A percentile compares a stretch with the other conserved stretches of the same genome.
phyloP scores from a whole-genome alignment of 2,113 vertebrate genomes.

The Electrona antarctica region DNA sequence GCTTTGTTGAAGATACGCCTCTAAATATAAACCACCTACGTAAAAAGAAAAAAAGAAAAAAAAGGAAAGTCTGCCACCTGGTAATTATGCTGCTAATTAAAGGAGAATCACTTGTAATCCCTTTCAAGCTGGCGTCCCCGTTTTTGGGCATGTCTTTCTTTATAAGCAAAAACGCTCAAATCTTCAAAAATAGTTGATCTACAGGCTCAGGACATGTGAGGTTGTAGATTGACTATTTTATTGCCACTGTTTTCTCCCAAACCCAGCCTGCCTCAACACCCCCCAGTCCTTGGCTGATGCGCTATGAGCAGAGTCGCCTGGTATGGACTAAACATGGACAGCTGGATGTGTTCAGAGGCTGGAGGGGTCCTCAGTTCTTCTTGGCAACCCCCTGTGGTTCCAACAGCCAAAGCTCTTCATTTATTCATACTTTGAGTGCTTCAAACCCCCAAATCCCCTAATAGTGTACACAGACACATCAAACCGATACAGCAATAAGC shows the following conservation, averaged over 20 bases:
- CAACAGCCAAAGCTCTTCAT: conserved; percentile 64
- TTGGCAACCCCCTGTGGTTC: conserved; percentile 52
- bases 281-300: conserved; percentile 28
- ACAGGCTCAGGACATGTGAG: too few species aligned
- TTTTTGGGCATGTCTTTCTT: too few species aligned
- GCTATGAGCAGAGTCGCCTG: conserved; percentile 44
- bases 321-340: conserved; percentile 56
- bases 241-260: conserved; percentile 6
- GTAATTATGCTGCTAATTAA: too few species aligned
- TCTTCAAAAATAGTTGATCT: too few species aligned
- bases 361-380: conserved; percentile 56
- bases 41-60: conserved; percentile 19
- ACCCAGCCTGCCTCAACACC: conserved; percentile 27
- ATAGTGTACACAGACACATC: conserved; percentile 37
- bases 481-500: conserved; percentile 4
- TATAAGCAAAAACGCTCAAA: too few species aligned
- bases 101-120: too few species aligned
- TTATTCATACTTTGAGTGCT: conserved; percentile 72
- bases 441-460: conserved; percentile 50
- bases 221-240: background rate
- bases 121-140: too few species aligned
- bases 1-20: conserved; percentile 48
- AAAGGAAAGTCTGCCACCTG: too few species aligned
- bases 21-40: conserved; percentile 66
- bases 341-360: conserved; percentile 65